Base-by-base conservation (phyloP, 2,113 vertebrate species). In the Camelus dromedarius region DNA sequence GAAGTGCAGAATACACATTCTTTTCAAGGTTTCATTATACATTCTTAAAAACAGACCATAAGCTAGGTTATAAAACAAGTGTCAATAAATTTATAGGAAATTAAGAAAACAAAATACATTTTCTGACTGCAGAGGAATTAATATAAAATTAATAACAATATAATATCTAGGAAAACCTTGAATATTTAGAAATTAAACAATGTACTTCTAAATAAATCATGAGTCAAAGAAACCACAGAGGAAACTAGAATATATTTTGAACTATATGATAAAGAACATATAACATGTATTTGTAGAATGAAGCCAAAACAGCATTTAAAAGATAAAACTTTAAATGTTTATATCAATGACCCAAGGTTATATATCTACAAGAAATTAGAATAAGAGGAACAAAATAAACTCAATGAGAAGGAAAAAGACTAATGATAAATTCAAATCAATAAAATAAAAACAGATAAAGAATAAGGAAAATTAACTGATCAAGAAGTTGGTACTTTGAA, bases 111-210 rank as follows among this genome's bases (percentile, higher is more conserved):
- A 83, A 92, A 86, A 2, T 85, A 32, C 91, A n/a, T 35, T 50
- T 75, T 88, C 75, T 46, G 46, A 85, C 20, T 66, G 2, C 0
- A 91, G 56, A 79, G 50, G 15, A 95, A 70, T 70, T 84, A 88
- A 91, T 92, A 58, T 76, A 76, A 97, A 81, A 81, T 67, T 95
- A 95, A 58, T 85, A 73, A 67, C 24, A 69, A 56, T 95, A 87
- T 2, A 67, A 50, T 54, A 67, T 79, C 19, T 35, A 89, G 67
- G 11, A 76, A 93, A 93, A 72, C 1, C 35, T 28, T 46, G 18
- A 84, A 46, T 48, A 93, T 69, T 83, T 81, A 92, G 60, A 93
- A 96, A 82, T 94, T 90, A 89, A 91, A 56, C 6, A 72, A 80
- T 4, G 81, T 73, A 67, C 18, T 95, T 96, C 80, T 95, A 83